phyloP scores from a whole-genome alignment of 2,888 invertebrate genomes.

The Phengaris arion region DNA sequence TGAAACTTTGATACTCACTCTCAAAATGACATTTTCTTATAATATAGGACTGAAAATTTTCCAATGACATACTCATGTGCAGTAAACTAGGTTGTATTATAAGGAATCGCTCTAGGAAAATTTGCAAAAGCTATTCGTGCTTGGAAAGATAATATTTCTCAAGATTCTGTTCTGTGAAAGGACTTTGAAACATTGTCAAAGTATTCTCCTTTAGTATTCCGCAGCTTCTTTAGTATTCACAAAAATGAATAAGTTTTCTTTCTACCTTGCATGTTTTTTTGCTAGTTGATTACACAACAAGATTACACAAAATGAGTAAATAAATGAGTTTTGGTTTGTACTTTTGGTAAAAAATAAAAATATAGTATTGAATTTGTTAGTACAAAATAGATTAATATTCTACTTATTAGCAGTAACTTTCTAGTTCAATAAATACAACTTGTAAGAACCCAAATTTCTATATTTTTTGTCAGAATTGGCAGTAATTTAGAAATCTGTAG shows the following conservation, averaged over 20 bases:
- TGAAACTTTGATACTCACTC: not conserved
- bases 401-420: too few species aligned
- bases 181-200: slow-evolving; percentile 11
- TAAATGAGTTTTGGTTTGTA: too few species aligned
- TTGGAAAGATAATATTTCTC: slow-evolving; percentile 12
- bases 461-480: too few species aligned
- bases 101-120: not conserved
- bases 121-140: slow-evolving; percentile 15
- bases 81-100: slow-evolving; percentile 2
- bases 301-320: too few species aligned
- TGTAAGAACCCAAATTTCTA: too few species aligned
- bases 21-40: not conserved
- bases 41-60: not conserved
- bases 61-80: not conserved
- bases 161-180: not conserved
- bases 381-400: too few species aligned
- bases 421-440: too few species aligned
- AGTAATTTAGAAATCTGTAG: too few species aligned
- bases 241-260: not conserved
- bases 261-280: not conserved
- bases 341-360: too few species aligned
- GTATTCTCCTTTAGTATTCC: not conserved
- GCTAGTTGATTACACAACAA: not conserved
- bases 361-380: too few species aligned
- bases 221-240: not conserved